phyloP scores from a whole-genome alignment of 2,888 invertebrate species.

The Anodontia alba region DNA sequence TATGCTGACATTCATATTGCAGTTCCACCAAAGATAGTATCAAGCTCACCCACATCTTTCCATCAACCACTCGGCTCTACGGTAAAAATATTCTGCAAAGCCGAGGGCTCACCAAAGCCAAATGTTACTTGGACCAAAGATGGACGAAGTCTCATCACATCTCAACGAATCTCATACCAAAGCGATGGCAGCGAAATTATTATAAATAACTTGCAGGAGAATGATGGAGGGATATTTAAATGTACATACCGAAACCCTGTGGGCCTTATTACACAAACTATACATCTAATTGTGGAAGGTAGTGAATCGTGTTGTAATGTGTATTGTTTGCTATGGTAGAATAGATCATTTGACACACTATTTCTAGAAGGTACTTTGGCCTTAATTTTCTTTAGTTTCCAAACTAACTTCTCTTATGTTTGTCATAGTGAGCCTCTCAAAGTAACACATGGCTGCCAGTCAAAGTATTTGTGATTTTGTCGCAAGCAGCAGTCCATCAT shows the following conservation, averaged over 20 bases:
- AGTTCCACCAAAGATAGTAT: conserved; percentile 76
- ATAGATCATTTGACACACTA: neutral
- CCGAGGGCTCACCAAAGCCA: conserved; percentile 96
- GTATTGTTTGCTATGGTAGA: neutral
- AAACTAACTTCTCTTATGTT: neutral
- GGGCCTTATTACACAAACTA: conserved; percentile 97
- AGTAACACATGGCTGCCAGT: too few species aligned
- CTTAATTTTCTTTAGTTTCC: neutral
- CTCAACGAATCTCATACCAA: conserved; percentile 63
- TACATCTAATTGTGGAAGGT: conserved; percentile 95
- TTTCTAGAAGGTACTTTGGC: neutral
- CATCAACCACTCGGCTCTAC: conserved; percentile 90
- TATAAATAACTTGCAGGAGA: conserved; percentile 95
- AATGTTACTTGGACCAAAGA: conserved; percentile 97
- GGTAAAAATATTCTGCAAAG: conserved; percentile 98
- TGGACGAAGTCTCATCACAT: conserved; percentile 60
- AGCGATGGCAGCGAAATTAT: conserved; percentile 88
- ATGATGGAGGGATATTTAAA: conserved; percentile 98
- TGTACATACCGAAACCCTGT: conserved; percentile 98
- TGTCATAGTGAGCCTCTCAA: too few species aligned
- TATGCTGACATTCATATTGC: conserved; percentile 38
- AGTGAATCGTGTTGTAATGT: conserved; percentile 28
- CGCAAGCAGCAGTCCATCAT: too few species aligned
- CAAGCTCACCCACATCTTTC: conserved; percentile 70
- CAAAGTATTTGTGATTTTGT: too few species aligned